Evolutionary conservation across 1,140 invertebrate species (phyloP).

Genomic region (Sinella curviseta): DNA sequence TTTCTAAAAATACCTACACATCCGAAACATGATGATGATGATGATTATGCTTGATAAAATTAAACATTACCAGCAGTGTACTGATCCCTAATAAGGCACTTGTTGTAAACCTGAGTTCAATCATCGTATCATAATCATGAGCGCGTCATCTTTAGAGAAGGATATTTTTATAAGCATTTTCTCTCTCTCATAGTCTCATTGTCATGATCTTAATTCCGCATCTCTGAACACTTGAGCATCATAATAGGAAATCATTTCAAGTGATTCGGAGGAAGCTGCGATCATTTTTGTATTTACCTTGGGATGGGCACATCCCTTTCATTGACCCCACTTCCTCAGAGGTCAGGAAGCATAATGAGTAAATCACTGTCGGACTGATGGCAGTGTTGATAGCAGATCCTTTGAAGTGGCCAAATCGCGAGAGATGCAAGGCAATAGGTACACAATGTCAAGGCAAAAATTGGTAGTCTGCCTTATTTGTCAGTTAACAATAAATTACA

Average conservation of each 20-base stretch:
- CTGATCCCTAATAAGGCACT: not conserved
- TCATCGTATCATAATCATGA: not conserved
- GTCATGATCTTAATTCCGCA: not conserved
- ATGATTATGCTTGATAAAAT: not conserved
- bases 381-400: not conserved
- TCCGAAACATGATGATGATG: not conserved
- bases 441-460: conserved; percentile 18
- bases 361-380: not conserved
- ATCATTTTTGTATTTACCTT: not conserved
- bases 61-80: not conserved
- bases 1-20: conserved; percentile 16
- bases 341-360: not conserved
- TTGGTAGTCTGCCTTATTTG: not conserved
- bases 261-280: not conserved
- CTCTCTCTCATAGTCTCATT: no score
- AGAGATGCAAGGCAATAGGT: not conserved
- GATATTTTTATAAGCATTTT: no score
- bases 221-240: not conserved
- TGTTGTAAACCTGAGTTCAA: not conserved
- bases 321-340: conserved; percentile 7
- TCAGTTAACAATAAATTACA: not conserved
- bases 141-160: not conserved
- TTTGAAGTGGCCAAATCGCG: not conserved
- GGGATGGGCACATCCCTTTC: conserved; percentile 3
- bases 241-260: not conserved